Base-by-base conservation (phyloP, 1,140 invertebrate genomes). In the Pseudomyrmex cubaensis region DNA sequence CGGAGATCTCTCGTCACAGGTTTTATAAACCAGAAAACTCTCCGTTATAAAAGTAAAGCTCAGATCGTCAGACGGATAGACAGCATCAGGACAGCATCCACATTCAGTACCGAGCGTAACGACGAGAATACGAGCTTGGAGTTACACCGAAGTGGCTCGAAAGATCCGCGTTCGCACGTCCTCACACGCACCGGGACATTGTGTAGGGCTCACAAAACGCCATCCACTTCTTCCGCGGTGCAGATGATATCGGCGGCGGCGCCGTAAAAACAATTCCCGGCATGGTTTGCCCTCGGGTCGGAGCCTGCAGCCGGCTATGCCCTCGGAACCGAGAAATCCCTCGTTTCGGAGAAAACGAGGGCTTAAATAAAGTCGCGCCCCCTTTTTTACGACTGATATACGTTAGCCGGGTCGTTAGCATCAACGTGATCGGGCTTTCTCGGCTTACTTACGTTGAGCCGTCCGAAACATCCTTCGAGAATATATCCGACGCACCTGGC, bases 361-460 rank as follows among this genome's bases (percentile, higher is more conserved):
- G 7, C 66, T 72, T 72, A 80, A 80, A 80, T 80, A 80, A 80
- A 80, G 76, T 80, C 76, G 66, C 66, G n/a, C 76, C n/a, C 64
- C 54, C 44, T 59, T 80, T 80, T 80, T 80, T 80, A 80, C 66
- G 66, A 72, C 76, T 80, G 76, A 72, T 80, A 80, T 70, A 80
- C 54, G 46, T 80, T 80, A 72, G 76, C 8, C 54, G 12, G 76
- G 44, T 70, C 66, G 66, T 80, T 80, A 80, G 66, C n/a, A 72
- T 50, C 66, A 35, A 15, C 54, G 76, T 9, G 76, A 80, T 80
- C 76, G 44, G 56, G 66, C 20, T 70, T 20, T 70, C 44, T 70
- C 54, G 76, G 44, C 76, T 80, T 80, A 70, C n/a, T 46, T 61
- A 70, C 66, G 44, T 80, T 72, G 46, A 80, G 56, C 46, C 76